Evolutionary conservation across 2,888 invertebrate genomes (phyloP), one percentile per base, ranked within the genome.

Genomic region (Lottia scabra): DNA sequence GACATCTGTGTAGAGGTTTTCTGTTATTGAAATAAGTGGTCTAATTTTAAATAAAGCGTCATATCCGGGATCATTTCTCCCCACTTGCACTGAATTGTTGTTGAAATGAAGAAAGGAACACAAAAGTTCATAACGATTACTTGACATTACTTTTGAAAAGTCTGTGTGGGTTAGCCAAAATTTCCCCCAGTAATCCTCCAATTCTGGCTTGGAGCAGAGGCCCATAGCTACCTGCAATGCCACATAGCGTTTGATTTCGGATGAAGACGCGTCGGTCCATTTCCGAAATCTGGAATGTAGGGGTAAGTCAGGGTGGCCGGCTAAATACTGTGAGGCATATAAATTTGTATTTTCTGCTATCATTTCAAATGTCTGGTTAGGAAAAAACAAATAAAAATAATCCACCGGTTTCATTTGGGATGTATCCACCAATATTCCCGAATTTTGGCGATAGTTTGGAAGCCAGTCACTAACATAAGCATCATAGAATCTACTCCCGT

Each of bases 1-100:
- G 6, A 23, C 68, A 27, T 13, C 45, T 16, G 27, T 15, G 56
- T 75, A 77, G 19, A 30, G 71, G 64, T 65, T 65, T 26, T 70
- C 68, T 67, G 38, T 48, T 6, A 75, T 38, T 6, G 19, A 16
- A 23, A 69, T 26, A 43, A 69, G 63, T 45, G 23, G 10, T n/a
- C 69, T 19, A 10, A 69, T 30, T 23, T 69, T 69, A 63, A 63
- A 63, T n/a, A 69, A 30, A 2, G 64, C 63, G 38, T 69, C 69
- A 63, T 63, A 43, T 5, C 23, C 27, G 15, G 63, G 63, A n/a
- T 63, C 13, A n/a, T 13, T 43, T 6, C 63, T 15, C 6, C 44
- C 30, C 19, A n/a, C 19, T 15, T 63, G 16, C 2, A 23, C 6
- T 1, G 19, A 26, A 44, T 64, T 69, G 69, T 69, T 44, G 16